Conservation (phyloP, 2,797 vertebrate genomes). For the Jordanella pulchra region DNA sequence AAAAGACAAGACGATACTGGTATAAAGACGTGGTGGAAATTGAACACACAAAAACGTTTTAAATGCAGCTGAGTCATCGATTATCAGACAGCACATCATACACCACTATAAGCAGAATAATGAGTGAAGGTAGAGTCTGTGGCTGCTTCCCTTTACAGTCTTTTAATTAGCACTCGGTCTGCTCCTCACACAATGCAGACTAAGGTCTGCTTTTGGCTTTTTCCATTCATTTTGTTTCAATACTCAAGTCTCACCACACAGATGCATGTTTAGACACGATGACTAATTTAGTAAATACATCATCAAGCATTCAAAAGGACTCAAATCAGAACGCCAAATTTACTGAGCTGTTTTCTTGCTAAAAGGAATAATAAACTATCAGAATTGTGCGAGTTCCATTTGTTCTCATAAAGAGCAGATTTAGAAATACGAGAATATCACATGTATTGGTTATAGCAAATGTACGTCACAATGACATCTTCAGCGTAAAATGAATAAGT, state of each 20-base stretch:
- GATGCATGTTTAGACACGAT: not conserved
- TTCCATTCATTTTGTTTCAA: not conserved
- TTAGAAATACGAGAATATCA: too few species aligned
- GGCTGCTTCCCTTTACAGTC: not conserved
- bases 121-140: not conserved
- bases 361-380: not conserved
- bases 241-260: not conserved
- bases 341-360: not conserved
- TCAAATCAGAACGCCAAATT: not conserved
- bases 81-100: constrained; percentile 21
- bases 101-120: constrained; percentile 7
- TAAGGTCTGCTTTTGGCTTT: not conserved
- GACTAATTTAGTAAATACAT: not conserved
- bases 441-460: too few species aligned
- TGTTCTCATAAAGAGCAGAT: too few species aligned
- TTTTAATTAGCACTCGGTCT: not conserved
- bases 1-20: constrained; percentile 60
- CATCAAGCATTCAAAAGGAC: not conserved
- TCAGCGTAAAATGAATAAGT: too few species aligned
- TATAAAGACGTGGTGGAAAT: constrained; percentile 28
- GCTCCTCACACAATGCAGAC: not conserved
- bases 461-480: too few species aligned
- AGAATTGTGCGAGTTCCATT: not conserved
- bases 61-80: constrained; percentile 59
- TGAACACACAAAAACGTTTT: constrained; percentile 26